A percentile compares a stretch with the other conserved stretches of the same genome.
Evolutionary conservation across 1,140 invertebrate genomes (phyloP).

Genomic region (Eciton burchellii): DNA sequence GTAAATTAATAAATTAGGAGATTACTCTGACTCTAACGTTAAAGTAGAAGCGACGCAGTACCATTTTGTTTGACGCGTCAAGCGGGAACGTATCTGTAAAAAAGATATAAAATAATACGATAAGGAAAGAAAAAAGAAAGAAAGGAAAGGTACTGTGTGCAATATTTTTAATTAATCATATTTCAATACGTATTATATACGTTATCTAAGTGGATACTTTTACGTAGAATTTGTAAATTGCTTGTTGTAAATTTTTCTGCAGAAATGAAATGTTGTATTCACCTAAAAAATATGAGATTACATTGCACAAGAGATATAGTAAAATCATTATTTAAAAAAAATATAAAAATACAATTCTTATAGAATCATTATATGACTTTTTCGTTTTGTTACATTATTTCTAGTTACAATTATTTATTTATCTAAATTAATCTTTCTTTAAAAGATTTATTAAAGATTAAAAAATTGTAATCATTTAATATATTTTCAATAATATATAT

Average conservation of each 20-base stretch:
- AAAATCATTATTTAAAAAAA: not conserved
- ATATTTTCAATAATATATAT: no score
- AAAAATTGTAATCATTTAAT: no score
- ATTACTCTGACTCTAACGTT: conserved; percentile 38
- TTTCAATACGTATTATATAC: no score
- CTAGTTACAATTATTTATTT: no score
- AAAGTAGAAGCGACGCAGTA: not conserved
- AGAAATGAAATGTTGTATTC: not conserved
- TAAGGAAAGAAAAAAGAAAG: no score
- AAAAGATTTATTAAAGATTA: no score
- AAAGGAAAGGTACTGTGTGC: conserved; percentile 1
- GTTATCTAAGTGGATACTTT: not conserved
- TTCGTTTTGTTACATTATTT: no score
- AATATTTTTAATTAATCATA: not conserved
- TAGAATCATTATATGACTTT: no score
- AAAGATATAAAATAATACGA: not conserved
- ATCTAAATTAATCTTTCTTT: no score
- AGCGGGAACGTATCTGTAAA: not conserved
- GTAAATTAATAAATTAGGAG: conserved; percentile 53
- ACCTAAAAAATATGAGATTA: not conserved
- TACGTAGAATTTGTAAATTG: not conserved
- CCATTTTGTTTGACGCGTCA: not conserved
- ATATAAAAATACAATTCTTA: not conserved
- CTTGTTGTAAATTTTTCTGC: not conserved
- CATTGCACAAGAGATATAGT: not conserved